phyloP scores from a whole-genome alignment of 2,113 vertebrate species.

The Marcusenius ussheri region DNA sequence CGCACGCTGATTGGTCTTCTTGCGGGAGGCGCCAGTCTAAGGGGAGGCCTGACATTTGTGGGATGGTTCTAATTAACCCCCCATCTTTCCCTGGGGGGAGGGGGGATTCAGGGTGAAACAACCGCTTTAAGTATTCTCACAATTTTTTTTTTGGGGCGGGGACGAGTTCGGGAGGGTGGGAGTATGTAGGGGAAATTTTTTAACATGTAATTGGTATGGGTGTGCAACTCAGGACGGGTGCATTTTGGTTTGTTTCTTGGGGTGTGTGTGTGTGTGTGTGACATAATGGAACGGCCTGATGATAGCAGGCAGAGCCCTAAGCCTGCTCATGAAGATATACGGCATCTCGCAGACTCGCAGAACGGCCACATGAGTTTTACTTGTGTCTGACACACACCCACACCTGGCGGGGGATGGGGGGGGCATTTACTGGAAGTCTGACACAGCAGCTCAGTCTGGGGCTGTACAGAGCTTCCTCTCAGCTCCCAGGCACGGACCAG shows the following conservation, averaged over 20 bases:
- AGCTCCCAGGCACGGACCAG: background rate
- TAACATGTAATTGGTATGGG: background rate
- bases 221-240: background rate
- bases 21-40: background rate
- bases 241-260: background rate
- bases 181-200: background rate
- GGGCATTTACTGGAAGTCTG: background rate
- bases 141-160: background rate
- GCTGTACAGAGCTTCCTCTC: background rate
- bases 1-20: background rate
- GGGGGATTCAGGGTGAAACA: background rate
- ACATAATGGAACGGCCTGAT: background rate
- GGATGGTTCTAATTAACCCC: background rate
- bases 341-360: background rate
- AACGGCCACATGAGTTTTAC: background rate
- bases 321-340: background rate
- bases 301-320: background rate
- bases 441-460: slow-evolving; percentile 2
- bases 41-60: background rate
- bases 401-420: background rate
- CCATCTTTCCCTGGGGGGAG: background rate
- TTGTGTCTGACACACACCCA: background rate
- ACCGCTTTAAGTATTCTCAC: slow-evolving; percentile 6
- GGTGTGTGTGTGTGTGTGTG: background rate
- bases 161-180: background rate